Percentiles rank a stretch among this genome's conserved stretches.
Conservation (phyloP, 2,888 invertebrate species). For the Athalia cordata region DNA sequence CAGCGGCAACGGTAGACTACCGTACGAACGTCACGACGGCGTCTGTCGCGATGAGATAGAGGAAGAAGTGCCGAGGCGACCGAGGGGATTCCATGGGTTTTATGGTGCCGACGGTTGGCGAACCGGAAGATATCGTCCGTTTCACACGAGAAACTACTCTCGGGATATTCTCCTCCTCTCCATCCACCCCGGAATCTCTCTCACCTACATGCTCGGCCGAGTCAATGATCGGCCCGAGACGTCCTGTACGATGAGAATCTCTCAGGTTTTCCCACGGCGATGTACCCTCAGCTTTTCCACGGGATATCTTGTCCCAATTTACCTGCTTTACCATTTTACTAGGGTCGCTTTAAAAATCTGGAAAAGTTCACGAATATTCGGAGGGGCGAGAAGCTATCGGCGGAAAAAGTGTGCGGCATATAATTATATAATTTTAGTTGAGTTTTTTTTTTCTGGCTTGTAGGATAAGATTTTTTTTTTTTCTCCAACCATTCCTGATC, state of each 20-base stretch:
- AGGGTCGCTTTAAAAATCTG: neutral
- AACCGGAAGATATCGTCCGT: constrained; percentile 54
- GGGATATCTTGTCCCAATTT: too few relatives aligned
- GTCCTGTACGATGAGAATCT: neutral
- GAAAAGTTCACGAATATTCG: too few relatives aligned
- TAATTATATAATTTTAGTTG: too few relatives aligned
- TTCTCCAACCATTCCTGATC: too few relatives aligned
- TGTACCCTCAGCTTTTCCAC: neutral
- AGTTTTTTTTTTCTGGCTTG: too few relatives aligned
- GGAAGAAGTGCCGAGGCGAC: constrained; percentile 35
- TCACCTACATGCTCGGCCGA: constrained; percentile 23
- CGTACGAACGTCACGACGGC: neutral
- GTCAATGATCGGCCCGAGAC: constrained; percentile 37
- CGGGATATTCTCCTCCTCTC: constrained; percentile 47
- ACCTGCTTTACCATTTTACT: neutral
- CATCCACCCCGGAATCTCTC: neutral
- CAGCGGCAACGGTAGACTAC: too few relatives aligned
- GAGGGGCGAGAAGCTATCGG: too few relatives aligned
- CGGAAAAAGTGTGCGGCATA: too few relatives aligned
- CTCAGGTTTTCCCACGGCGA: neutral
- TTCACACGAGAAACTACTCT: constrained; percentile 44
- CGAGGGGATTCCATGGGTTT: constrained; percentile 52
- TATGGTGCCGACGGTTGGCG: constrained; percentile 54
- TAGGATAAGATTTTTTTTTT: too few relatives aligned
- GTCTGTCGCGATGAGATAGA: constrained; percentile 43